Conservation (phyloP, 2,888 invertebrate genomes). For the Lutraria lutraria region DNA sequence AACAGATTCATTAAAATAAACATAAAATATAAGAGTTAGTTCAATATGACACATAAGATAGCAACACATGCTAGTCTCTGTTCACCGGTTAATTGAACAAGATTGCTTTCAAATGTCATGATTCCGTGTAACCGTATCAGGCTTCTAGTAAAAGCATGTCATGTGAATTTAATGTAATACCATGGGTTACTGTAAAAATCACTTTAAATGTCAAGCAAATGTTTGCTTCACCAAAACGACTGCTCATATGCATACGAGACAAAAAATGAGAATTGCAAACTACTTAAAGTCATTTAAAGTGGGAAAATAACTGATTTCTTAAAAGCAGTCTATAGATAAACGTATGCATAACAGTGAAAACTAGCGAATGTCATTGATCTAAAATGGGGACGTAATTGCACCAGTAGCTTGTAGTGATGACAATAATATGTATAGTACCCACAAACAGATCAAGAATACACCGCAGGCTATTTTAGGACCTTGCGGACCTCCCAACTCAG, state of each 20-base stretch:
- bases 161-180: background rate
- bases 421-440: conserved; percentile 88
- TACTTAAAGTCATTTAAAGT: too few species aligned
- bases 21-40: too few species aligned
- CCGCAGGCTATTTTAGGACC: conserved; percentile 86
- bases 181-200: background rate
- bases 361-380: conserved; percentile 13
- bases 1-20: too few species aligned
- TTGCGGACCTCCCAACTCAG: conserved; percentile 89
- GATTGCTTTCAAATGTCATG: too few species aligned
- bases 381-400: conserved; percentile 51
- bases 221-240: background rate
- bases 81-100: too few species aligned
- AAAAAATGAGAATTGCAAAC: background rate
- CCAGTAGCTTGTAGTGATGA: conserved; percentile 83
- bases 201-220: background rate
- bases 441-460: conserved; percentile 87
- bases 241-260: background rate
- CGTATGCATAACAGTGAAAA: background rate
- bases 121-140: too few species aligned
- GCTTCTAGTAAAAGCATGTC: background rate
- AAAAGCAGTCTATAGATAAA: background rate
- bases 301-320: too few species aligned
- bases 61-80: too few species aligned
- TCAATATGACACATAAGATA: too few species aligned